Evolutionary conservation across 2,888 invertebrate species (phyloP), one percentile per base, ranked within the genome.

Genomic region (Escarpia spicata): DNA sequence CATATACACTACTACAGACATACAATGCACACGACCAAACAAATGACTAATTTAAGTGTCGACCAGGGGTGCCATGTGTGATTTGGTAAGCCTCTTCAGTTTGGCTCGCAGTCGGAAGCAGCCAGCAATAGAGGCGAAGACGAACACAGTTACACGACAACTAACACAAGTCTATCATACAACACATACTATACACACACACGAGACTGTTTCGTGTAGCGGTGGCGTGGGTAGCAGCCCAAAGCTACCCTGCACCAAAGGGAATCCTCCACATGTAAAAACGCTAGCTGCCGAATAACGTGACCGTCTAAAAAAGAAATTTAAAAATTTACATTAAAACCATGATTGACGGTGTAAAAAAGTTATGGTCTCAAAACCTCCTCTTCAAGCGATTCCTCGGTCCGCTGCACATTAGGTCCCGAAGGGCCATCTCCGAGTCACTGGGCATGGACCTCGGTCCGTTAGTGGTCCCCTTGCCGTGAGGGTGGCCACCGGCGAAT

Each of bases 161-260:
- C 75, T 75, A 75, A 75, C 75, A 75, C 75, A 26, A 6, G 26
- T 26, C 75, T 75, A 75, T 75, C 75, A 26, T 75, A 75, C 75
- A 75, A 75, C 75, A 75, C 75, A 75, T 75, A 75, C 75, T 75
- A 75, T 75, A 75, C 75, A 60, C 60, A 75, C 75, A 26, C 26
- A 15, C 3, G 75, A 26, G 19, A 75, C 75, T n/a, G n/a, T 26
- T 6, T 26, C 26, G 6, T n/a, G 26, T 26, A 75, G 75, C 75
- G 19, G 75, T 26, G 3, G 10, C 12, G 4, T 12, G 10, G 19
- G 75, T n/a, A 75, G 26, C 75, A 26, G 75, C n/a, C 75, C 75
- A 75, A 75, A 75, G 26, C 75, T 19, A 75, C 75, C 6, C 19
- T 19, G 75, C 26, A 19, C 19, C 19, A 19, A 75, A 19, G 19